Evolutionary conservation across 2,888 invertebrate genomes (phyloP).

Genomic region (Alloplasta piceator): DNA sequence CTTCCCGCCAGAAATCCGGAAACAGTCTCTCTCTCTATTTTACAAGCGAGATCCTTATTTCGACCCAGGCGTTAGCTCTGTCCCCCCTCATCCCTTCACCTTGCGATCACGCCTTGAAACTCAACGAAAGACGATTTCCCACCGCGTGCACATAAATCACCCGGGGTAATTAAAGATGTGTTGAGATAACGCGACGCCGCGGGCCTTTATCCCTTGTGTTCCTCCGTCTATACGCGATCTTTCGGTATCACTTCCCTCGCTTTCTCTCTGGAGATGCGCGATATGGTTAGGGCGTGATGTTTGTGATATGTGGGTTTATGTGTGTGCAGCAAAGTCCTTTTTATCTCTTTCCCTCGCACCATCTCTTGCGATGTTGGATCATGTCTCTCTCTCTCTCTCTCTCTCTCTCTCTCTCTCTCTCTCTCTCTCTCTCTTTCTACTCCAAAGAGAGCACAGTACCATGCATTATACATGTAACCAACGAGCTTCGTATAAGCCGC

Average conservation of each 20-base stretch:
- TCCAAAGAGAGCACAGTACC: slow-evolving; percentile 47
- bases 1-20: background rate
- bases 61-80: background rate
- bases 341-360: slow-evolving; percentile 1
- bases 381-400: slow-evolving; percentile 9
- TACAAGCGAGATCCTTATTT: slow-evolving; percentile 45
- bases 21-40: background rate
- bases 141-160: slow-evolving; percentile 75
- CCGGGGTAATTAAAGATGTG: slow-evolving; percentile 78
- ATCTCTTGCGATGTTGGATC: slow-evolving; percentile 22
- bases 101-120: slow-evolving; percentile 45
- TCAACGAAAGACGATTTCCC: slow-evolving; percentile 67
- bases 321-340: slow-evolving; percentile 13
- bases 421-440: slow-evolving; percentile 6
- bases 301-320: slow-evolving; percentile 30
- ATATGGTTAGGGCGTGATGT: slow-evolving; percentile 70
- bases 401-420: slow-evolving; percentile 9
- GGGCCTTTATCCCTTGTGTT: slow-evolving; percentile 54
- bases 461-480: slow-evolving; percentile 72
- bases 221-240: slow-evolving; percentile 30
- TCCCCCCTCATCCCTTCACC: background rate
- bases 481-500: slow-evolving; percentile 49
- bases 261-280: slow-evolving; percentile 68
- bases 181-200: slow-evolving; percentile 72
- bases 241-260: slow-evolving; percentile 37